These are phyloP conservation scores for Andricus grossulariae DNA, from an alignment of 1,140 invertebrate genomes.

Conservation along the genomic window DNA sequence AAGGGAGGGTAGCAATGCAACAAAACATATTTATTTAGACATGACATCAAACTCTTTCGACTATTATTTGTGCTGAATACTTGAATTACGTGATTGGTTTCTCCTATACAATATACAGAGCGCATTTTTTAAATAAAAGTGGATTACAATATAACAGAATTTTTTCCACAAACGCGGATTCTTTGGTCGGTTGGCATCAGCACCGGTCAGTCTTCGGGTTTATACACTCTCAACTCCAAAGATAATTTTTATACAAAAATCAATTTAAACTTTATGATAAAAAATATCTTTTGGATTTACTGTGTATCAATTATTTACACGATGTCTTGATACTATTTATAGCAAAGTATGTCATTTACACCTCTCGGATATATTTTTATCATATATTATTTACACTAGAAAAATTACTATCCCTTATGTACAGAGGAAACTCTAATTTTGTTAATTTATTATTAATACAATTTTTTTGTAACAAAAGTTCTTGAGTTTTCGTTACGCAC, in stretches of 20 bases:
- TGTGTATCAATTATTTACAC: constrained; percentile 43
- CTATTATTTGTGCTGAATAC: constrained; percentile 11
- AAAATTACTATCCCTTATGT: constrained; percentile 32
- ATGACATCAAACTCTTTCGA: not conserved
- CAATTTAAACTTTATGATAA: not conserved
- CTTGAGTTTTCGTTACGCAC: not conserved
- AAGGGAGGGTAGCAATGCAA: not conserved
- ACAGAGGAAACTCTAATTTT: constrained; percentile 17
- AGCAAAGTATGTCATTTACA: constrained; percentile 31
- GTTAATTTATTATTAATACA: constrained; percentile 12
- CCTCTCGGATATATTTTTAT: not conserved
- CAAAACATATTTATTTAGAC: not conserved
- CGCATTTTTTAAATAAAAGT: constrained; percentile 42
- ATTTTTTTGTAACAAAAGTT: constrained; percentile 36
- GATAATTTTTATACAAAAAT: not conserved
- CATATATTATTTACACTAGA: constrained; percentile 32
- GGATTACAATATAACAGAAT: constrained; percentile 50
- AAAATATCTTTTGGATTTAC: too few species aligned
- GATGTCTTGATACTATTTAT: constrained; percentile 32
- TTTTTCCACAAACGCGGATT: constrained; percentile 55
- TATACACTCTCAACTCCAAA: constrained; percentile 39
- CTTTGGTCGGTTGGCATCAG: constrained; percentile 74
- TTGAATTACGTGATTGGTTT: not conserved
- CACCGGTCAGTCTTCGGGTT: constrained; percentile 73
- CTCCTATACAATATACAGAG: not conserved